Percentiles rank a stretch among this genome's conserved stretches.
phyloP scores from a whole-genome alignment of 2,113 vertebrate species.

The human (Homo sapiens) region DNA sequence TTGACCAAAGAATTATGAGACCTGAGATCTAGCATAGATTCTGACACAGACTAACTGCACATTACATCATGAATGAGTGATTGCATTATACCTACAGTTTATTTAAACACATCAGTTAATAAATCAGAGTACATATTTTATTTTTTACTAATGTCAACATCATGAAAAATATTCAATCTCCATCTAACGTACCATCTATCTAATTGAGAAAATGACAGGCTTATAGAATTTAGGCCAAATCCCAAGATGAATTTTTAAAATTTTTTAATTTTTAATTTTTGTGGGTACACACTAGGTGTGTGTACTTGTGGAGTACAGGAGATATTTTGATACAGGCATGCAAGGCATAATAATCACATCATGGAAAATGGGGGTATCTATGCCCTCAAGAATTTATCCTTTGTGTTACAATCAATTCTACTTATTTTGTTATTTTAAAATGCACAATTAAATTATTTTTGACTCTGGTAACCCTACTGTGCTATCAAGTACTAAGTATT shows the following conservation, averaged over 20 bases:
- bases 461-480: too few species aligned
- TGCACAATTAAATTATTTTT: too few species aligned
- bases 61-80: background rate
- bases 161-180: background rate
- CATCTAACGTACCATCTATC: background rate
- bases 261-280: too few species aligned
- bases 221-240: background rate
- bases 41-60: background rate
- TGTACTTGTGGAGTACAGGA: too few species aligned
- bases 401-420: too few species aligned
- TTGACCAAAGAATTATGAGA: conserved; percentile 15
- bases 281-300: too few species aligned
- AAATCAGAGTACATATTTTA: background rate
- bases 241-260: background rate
- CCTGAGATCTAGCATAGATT: background rate
- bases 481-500: too few species aligned
- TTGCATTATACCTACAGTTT: background rate
- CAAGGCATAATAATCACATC: too few species aligned
- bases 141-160: background rate
- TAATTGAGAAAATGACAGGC: background rate
- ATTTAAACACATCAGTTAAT: background rate
- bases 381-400: too few species aligned
- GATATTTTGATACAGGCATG: too few species aligned
- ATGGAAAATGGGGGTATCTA: too few species aligned
- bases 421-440: too few species aligned